phyloP scores from a whole-genome alignment of 2,888 invertebrate genomes.

The Beris chalybata region DNA sequence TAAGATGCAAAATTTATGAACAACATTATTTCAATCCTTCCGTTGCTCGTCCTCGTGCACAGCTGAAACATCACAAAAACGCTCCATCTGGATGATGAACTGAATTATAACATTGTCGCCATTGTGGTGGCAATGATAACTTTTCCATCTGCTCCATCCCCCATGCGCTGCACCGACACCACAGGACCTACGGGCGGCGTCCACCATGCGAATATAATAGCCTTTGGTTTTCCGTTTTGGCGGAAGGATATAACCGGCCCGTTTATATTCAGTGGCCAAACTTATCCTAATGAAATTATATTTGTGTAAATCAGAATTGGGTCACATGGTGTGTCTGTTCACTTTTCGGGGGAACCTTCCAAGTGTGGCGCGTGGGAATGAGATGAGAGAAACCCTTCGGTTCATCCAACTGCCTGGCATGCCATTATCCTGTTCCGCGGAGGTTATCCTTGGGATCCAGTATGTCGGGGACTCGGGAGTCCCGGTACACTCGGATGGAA shows the following conservation, averaged over 20 bases:
- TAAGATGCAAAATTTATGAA: too few relatives aligned
- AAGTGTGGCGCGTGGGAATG: not conserved
- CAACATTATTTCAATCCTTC: too few relatives aligned
- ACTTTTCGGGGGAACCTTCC: not conserved
- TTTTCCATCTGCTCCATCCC: too few relatives aligned
- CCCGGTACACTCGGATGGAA: not conserved
- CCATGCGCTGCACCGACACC: too few relatives aligned
- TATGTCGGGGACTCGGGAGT: not conserved
- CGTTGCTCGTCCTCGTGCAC: too few relatives aligned
- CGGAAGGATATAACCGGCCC: slow-evolving; percentile 17
- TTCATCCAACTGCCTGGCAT: not conserved
- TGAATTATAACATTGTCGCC: too few relatives aligned
- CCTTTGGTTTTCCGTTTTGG: not conserved
- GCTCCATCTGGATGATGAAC: too few relatives aligned
- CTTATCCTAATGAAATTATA: slow-evolving; percentile 21
- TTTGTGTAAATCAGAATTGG: slow-evolving; percentile 18
- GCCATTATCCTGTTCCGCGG: not conserved
- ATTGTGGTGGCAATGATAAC: too few relatives aligned
- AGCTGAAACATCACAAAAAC: too few relatives aligned
- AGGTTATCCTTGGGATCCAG: not conserved
- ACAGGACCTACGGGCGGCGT: too few relatives aligned
- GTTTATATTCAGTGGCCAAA: slow-evolving; percentile 22
- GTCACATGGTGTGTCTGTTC: slow-evolving; percentile 16
- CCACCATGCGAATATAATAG: too few relatives aligned
- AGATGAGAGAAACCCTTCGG: not conserved